Base-by-base conservation (phyloP, 2,888 invertebrate genomes). In the Drosophila demipolita region DNA sequence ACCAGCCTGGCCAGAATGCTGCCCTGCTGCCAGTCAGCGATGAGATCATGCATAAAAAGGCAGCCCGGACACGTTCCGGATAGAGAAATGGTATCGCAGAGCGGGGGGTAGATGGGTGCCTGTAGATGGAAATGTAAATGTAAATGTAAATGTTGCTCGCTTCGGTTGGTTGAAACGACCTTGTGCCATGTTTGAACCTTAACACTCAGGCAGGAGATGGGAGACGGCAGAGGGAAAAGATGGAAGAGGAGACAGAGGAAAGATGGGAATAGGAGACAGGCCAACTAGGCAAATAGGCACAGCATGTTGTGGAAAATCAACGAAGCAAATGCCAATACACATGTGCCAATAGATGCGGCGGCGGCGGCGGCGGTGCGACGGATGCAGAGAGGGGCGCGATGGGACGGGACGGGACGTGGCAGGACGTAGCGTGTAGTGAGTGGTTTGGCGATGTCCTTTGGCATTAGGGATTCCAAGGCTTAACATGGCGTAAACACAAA, bases 401-500 rank as follows among this genome's bases (percentile, higher is more conserved):
- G 52, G 36, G 23, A n/a, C 55, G 33, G 15, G 12, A 17, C 26
- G 4, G 26, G 29, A 29, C 5, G 4, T 0, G 48, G 17, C 15
- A 8, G 49, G 12, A 33, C 45, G 36, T 32, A 11, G 36, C 29
- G 29, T 23, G 20, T 29, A 15, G 40, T 42, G 63, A 63, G 71
- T 64, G 73, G 68, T 59, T 73, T 73, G 76, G 74, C 73, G 69
- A 74, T 87, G 73, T 78, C 78, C 78, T 82, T 64, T 77, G 86
- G 89, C 83, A 89, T 89, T 91, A 81, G 77, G 90, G 89, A 88
- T 91, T 83, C 89, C 67, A 73, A 82, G 84, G 91, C 91, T 90
- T 91, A 91, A 90, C 82, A 89, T 87, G 82, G 84, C 89, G 90
- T 87, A 87, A 90, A 88, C 87, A 89, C 78, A 86, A 86, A 88